phyloP scores from a whole-genome alignment of 2,888 invertebrate genomes.

The Drosophila neonasuta region DNA sequence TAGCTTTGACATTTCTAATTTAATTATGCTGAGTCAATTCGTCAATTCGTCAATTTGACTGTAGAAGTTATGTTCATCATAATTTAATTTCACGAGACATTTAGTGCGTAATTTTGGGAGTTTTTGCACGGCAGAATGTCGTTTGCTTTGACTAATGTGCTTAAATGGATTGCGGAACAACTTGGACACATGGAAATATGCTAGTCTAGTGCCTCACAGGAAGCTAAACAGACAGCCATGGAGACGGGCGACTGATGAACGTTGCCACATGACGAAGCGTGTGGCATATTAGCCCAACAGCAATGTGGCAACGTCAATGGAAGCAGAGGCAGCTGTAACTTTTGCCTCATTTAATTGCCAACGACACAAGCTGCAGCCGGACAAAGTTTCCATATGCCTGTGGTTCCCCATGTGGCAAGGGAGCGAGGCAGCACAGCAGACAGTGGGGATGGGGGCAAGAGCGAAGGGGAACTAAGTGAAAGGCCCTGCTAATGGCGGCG shows the following conservation, averaged over 20 bases:
- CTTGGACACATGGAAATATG: constrained; percentile 9
- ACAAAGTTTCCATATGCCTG: constrained; percentile 56
- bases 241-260: constrained; percentile 9
- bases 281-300: constrained; percentile 41
- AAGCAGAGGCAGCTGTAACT: constrained; percentile 26
- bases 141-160: constrained; percentile 8
- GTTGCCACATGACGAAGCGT: constrained; percentile 32
- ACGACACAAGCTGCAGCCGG: constrained; percentile 42
- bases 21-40: not conserved
- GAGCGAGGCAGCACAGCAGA: no score
- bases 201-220: constrained; percentile 34
- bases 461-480: constrained; percentile 26
- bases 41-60: not conserved
- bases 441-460: no score
- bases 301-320: not conserved
- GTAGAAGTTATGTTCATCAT: not conserved
- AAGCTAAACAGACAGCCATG: constrained; percentile 36
- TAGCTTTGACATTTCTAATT: not conserved
- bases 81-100: not conserved
- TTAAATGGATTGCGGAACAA: constrained; percentile 24
- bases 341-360: constrained; percentile 58
- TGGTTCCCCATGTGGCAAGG: constrained; percentile 18
- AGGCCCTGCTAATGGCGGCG: constrained; percentile 45
- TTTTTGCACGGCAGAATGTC: constrained; percentile 10
- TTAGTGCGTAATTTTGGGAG: constrained; percentile 3